Conservation (phyloP, 2,888 invertebrate genomes). For the Thyatira batis region DNA sequence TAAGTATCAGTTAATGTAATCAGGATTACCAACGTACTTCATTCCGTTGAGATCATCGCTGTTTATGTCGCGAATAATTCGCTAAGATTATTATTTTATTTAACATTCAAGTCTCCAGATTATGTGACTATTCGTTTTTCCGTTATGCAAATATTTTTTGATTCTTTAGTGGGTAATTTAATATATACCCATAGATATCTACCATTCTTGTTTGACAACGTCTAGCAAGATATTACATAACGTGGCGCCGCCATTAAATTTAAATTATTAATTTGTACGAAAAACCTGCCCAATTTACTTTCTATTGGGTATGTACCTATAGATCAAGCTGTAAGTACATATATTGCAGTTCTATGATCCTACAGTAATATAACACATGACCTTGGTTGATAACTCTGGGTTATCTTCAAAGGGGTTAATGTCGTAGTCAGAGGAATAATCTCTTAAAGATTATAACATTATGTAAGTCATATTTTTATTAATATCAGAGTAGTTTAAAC, state of each 20-base stretch:
- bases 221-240: constrained; percentile 12
- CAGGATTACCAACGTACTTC: constrained; percentile 24
- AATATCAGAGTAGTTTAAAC: background rate
- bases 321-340: constrained; percentile 11
- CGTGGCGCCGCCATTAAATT: constrained; percentile 23
- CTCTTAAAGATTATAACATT: background rate
- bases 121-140: constrained; percentile 22
- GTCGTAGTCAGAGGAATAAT: background rate
- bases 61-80: constrained; percentile 19
- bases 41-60: constrained; percentile 59
- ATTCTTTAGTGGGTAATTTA: too few relatives aligned
- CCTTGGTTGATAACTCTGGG: background rate
- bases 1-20: constrained; percentile 45
- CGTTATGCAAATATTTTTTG: constrained; percentile 1
- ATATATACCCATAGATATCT: background rate
- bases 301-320: constrained; percentile 24
- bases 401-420: background rate
- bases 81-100: constrained; percentile 22
- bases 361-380: constrained; percentile 13
- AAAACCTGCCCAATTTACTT: constrained; percentile 31
- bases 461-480: background rate
- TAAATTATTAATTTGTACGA: constrained; percentile 17
- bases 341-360: constrained; percentile 16
- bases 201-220: constrained; percentile 13
- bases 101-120: constrained; percentile 23